Evolutionary conservation across 2,888 invertebrate species (phyloP).

Genomic region (Brachyptera putata): DNA sequence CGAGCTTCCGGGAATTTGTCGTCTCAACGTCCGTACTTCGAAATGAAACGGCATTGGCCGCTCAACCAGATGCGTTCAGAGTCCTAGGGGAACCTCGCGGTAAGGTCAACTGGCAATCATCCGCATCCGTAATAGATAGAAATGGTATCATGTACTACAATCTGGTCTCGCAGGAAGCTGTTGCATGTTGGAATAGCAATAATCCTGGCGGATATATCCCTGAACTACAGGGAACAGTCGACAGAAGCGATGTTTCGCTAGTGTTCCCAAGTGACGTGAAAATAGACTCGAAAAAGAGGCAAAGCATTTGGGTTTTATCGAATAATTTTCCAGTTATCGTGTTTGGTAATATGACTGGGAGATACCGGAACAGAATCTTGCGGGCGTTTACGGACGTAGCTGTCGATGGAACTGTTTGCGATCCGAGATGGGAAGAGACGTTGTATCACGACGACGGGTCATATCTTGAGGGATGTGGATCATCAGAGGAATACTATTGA

Average conservation of each 20-base stretch:
- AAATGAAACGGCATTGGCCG: slow-evolving; percentile 50
- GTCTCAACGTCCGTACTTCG: slow-evolving; percentile 63
- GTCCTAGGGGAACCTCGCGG: slow-evolving; percentile 36
- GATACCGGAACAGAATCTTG: slow-evolving; percentile 69
- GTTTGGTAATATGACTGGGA: slow-evolving; percentile 57
- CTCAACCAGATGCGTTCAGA: slow-evolving; percentile 42
- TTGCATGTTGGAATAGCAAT: slow-evolving; percentile 71
- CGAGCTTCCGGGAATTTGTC: slow-evolving; percentile 73
- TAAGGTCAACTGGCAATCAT: slow-evolving; percentile 52
- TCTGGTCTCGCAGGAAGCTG: slow-evolving; percentile 66
- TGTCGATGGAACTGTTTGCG: slow-evolving; percentile 64
- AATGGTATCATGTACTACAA: slow-evolving; percentile 71
- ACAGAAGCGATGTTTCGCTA: slow-evolving; percentile 57
- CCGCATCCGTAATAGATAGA: slow-evolving; percentile 66
- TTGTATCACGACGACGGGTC: too few species aligned
- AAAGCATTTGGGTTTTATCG: slow-evolving; percentile 72
- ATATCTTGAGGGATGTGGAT: too few species aligned
- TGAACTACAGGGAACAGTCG: slow-evolving; percentile 52
- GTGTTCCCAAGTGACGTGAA: slow-evolving; percentile 79
- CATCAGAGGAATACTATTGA: too few species aligned
- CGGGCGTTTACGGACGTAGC: slow-evolving; percentile 61
- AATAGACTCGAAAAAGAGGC: slow-evolving; percentile 63
- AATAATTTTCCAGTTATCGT: slow-evolving; percentile 72
- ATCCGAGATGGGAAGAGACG: slow-evolving; percentile 47
- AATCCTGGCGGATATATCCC: slow-evolving; percentile 39